phyloP scores from a whole-genome alignment of 2,113 vertebrate genomes.

The Oxygymnocypris stewartii region DNA sequence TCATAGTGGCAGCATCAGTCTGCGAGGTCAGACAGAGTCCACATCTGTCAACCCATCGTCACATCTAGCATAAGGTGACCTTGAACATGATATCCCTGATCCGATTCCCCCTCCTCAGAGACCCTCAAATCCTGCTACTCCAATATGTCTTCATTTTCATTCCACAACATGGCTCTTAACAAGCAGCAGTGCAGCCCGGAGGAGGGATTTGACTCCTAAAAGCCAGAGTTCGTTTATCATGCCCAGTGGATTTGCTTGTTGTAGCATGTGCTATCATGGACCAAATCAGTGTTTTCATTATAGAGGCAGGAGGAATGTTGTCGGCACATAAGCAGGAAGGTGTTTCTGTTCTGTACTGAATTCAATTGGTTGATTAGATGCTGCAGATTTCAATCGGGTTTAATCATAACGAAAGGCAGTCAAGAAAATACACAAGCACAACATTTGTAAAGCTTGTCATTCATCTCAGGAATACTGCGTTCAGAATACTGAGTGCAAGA shows the following conservation, averaged over 20 bases:
- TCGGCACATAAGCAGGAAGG: neutral
- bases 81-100: constrained; percentile 36
- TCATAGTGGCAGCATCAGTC: neutral
- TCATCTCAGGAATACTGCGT: neutral
- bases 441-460: neutral
- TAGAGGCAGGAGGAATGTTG: neutral
- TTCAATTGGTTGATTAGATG: neutral
- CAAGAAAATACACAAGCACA: neutral
- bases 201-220: constrained; percentile 15
- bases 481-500: neutral
- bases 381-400: constrained; percentile 3
- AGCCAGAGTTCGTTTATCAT: constrained; percentile 17
- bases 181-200: neutral
- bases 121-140: constrained; percentile 1
- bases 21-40: constrained; percentile 24
- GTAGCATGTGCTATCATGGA: neutral
- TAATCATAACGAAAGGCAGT: constrained; percentile 8
- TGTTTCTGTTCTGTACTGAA: constrained; percentile 13
- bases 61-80: constrained; percentile 41
- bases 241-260: constrained; percentile 15
- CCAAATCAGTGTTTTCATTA: constrained; percentile 33
- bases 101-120: neutral
- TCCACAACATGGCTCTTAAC: neutral
- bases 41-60: constrained; percentile 20
- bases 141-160: constrained; percentile 10